These are phyloP conservation scores for Sternotherus odoratus DNA, from an alignment of 2,797 vertebrate genomes.

Conservation along the genomic window DNA sequence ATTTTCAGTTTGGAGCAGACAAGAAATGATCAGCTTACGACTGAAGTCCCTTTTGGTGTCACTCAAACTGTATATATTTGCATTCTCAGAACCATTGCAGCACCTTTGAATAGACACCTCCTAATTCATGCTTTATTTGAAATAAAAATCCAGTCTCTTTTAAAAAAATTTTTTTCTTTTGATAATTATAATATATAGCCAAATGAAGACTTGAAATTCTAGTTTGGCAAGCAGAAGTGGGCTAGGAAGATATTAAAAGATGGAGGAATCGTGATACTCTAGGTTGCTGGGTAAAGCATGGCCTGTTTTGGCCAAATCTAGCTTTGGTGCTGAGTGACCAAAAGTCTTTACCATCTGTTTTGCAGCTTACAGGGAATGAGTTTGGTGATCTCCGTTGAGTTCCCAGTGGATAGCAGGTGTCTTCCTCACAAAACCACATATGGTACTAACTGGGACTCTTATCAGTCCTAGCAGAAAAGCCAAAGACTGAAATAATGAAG, in stretches of 20 bases:
- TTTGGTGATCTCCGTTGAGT: constrained; percentile 27
- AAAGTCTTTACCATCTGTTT: constrained; percentile 16
- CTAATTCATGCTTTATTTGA: constrained; percentile 14
- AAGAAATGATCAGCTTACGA: neutral
- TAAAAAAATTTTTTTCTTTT: neutral
- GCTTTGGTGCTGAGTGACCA: constrained; percentile 15
- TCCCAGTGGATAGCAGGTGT: constrained; percentile 41
- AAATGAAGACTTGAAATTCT: constrained; percentile 11
- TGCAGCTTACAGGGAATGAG: constrained; percentile 18
- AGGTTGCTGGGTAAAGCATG: neutral
- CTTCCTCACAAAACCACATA: constrained; percentile 44
- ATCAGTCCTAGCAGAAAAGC: neutral
- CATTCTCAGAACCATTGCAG: neutral
- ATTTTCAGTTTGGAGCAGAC: neutral
- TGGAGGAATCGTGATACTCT: neutral
- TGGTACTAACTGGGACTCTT: neutral
- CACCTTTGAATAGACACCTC: neutral
- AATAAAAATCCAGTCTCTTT: neutral
- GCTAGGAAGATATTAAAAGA: neutral
- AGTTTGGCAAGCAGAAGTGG: neutral
- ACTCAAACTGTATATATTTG: neutral
- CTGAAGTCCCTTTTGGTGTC: neutral
- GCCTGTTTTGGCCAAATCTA: neutral
- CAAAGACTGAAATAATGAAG: neutral
- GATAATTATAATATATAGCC: fast-evolving